Evolutionary conservation across 2,797 vertebrate species (phyloP).

Genomic region (Neoniphon sammara): DNA sequence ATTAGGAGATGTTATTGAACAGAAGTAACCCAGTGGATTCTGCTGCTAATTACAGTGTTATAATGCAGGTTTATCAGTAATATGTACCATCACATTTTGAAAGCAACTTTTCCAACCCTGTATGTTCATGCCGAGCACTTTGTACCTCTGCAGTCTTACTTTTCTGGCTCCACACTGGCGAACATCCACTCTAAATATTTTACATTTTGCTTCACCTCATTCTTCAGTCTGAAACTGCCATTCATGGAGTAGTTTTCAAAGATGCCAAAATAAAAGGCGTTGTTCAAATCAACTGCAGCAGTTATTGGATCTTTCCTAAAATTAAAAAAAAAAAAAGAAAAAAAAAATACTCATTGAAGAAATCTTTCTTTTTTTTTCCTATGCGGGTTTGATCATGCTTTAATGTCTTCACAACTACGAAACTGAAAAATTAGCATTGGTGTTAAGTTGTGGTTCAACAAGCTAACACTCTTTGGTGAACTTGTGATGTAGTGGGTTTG

Average conservation of each 20-base stretch:
- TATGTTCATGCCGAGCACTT: conserved; percentile 25
- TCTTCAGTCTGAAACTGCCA: conserved; percentile 68
- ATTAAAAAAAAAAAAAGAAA: not conserved
- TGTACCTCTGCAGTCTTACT: conserved; percentile 9
- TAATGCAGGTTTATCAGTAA: not conserved
- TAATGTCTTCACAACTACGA: too few relatives aligned
- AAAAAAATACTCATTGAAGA: too few relatives aligned
- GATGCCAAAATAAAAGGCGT: conserved; percentile 74
- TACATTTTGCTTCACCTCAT: conserved; percentile 38
- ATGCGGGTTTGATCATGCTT: too few relatives aligned
- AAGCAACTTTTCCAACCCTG: conserved; percentile 5
- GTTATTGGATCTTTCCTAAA: conserved; percentile 38
- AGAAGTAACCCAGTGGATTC: not conserved
- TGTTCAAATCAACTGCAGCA: conserved; percentile 52
- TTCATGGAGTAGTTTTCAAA: conserved; percentile 69
- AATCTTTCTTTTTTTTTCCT: not conserved
- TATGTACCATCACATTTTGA: not conserved
- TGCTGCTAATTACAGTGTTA: not conserved
- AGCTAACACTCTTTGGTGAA: too few relatives aligned
- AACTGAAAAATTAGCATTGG: too few relatives aligned
- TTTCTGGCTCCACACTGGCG: conserved; percentile 8
- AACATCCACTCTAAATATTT: conserved; percentile 37
- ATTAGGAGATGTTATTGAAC: not conserved
- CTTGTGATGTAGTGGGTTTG: too few relatives aligned
- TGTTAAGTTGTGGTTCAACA: too few relatives aligned